A percentile compares a stretch with the other conserved stretches of the same genome.
Evolutionary conservation across 1,140 invertebrate genomes (phyloP).

Genomic region (Drosophila nikananu): DNA sequence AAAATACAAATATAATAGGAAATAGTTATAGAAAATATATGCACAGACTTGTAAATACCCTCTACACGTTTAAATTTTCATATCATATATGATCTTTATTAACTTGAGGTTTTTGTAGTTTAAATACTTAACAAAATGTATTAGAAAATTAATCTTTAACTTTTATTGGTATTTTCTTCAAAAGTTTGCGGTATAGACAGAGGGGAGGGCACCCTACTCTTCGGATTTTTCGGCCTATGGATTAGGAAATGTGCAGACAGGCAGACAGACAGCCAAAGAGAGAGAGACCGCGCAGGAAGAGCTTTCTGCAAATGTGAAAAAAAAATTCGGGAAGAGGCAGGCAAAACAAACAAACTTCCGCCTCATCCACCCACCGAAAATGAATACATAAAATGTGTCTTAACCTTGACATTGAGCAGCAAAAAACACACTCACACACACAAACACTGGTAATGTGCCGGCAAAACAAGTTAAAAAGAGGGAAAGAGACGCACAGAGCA

Average conservation of each 20-base stretch:
- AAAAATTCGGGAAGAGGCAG: conserved; percentile 54
- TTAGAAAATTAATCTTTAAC: not conserved
- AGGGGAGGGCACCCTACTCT: not conserved
- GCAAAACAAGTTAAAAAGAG: conserved; percentile 67
- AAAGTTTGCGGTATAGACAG: not conserved
- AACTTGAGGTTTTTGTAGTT: not conserved
- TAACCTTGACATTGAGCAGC: conserved; percentile 79
- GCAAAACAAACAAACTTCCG: conserved; percentile 65
- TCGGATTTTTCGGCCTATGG: conserved; percentile 26
- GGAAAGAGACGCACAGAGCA: conserved; percentile 16
- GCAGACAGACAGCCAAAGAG: conserved; percentile 36
- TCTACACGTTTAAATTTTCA: no score
- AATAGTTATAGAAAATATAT: not conserved
- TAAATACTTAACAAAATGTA: not conserved
- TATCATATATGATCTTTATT: no score
- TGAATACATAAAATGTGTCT: conserved; percentile 74
- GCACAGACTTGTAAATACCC: not conserved
- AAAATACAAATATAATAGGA: conserved; percentile 8
- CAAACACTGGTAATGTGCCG: conserved; percentile 42
- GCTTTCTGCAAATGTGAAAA: conserved; percentile 67
- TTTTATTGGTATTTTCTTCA: not conserved
- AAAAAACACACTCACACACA: conserved; percentile 52
- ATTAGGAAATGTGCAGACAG: conserved; percentile 58
- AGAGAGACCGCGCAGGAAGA: conserved; percentile 62
- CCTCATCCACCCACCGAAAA: conserved; percentile 45